phyloP scores from a whole-genome alignment of 2,113 vertebrate genomes.

The Psilopsiagon aymara region DNA sequence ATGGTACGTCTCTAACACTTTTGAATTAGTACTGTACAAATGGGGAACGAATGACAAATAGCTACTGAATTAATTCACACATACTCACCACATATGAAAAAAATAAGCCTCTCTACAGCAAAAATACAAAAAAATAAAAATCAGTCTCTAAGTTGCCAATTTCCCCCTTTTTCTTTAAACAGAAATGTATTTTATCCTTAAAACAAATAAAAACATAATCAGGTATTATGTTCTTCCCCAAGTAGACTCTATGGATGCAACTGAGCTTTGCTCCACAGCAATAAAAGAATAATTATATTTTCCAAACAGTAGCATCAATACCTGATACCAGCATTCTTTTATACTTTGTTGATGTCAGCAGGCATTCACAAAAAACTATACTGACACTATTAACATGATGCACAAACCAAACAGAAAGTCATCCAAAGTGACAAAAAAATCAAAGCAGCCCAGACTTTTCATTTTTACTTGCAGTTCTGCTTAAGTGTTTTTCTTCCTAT shows the following conservation, averaged over 20 bases:
- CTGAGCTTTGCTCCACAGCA: background rate
- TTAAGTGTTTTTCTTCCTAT: background rate
- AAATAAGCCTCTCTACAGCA: constrained; percentile 4
- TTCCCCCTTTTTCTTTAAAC: background rate
- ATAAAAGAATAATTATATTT: background rate
- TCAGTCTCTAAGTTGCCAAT: background rate
- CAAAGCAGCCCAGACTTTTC: background rate
- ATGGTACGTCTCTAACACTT: constrained; percentile 58
- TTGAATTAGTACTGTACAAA: constrained; percentile 62
- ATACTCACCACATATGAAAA: constrained; percentile 32
- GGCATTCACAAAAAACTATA: background rate
- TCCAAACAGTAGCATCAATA: background rate
- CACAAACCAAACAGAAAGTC: background rate
- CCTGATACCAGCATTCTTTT: background rate
- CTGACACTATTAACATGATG: background rate
- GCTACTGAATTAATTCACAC: constrained; percentile 23
- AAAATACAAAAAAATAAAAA: constrained; percentile 17
- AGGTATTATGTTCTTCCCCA: background rate
- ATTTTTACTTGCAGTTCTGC: background rate
- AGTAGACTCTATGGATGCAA: background rate
- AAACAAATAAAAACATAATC: background rate
- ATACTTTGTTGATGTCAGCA: background rate
- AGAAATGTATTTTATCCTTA: constrained; percentile 7
- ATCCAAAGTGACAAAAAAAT: background rate
- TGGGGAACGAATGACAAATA: constrained; percentile 39